Conservation (phyloP, 2,113 vertebrate genomes). For the Castor canadensis region DNA sequence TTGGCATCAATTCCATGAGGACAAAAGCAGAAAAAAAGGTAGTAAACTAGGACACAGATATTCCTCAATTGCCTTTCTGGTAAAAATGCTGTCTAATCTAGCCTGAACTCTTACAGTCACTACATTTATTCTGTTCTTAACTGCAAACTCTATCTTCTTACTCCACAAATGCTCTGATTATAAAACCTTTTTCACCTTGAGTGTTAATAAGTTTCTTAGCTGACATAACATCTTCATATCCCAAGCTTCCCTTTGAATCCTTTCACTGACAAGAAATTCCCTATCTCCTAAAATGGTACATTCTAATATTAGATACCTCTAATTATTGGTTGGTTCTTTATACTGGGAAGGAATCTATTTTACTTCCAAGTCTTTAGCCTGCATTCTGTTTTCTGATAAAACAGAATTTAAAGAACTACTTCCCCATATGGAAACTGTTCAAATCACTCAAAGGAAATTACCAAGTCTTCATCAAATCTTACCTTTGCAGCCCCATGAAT, state of each 20-base stretch:
- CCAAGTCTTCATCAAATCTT: neutral
- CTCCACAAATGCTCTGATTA: neutral
- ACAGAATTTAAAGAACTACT: neutral
- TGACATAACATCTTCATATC: neutral
- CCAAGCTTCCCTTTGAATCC: neutral
- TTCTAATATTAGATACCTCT: neutral
- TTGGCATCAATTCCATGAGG: neutral
- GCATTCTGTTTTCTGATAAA: neutral
- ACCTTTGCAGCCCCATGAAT: neutral
- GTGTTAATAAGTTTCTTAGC: neutral
- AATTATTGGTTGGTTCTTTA: neutral
- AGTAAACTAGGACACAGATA: fast-evolving
- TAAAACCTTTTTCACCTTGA: neutral
- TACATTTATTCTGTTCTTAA: neutral
- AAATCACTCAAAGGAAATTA: constrained; percentile 2
- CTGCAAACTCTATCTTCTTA: neutral
- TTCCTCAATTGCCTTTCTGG: neutral
- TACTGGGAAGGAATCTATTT: neutral
- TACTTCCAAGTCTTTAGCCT: neutral
- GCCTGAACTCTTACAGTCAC: neutral
- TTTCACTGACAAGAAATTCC: neutral
- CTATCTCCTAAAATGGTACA: neutral
- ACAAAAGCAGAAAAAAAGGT: neutral
- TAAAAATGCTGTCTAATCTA: neutral
- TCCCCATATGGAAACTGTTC: neutral